Percentiles rank a stretch among this genome's conserved stretches.
Evolutionary conservation across 2,888 invertebrate genomes (phyloP).

Genomic region (Dromius quadrimaculatus): DNA sequence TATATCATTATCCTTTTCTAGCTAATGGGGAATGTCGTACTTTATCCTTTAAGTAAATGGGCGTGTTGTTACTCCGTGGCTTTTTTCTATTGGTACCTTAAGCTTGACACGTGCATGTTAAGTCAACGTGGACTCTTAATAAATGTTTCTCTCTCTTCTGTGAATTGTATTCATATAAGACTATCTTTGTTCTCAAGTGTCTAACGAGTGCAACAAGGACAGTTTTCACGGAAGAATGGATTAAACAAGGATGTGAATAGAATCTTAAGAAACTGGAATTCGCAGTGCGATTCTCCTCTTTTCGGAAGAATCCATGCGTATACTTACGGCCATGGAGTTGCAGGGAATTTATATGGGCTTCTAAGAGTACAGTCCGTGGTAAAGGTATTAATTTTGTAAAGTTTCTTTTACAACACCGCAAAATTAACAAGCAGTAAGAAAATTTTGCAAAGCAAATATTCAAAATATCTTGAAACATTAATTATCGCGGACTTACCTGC

Average conservation of each 20-base stretch:
- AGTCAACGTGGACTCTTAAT: slow-evolving; percentile 64
- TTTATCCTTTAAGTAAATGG: slow-evolving; percentile 66
- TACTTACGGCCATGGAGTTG: slow-evolving; percentile 61
- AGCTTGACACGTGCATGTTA: slow-evolving; percentile 59
- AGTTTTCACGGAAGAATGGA: slow-evolving; percentile 39
- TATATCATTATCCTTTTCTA: slow-evolving; percentile 61
- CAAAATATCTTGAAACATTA: slow-evolving; percentile 43
- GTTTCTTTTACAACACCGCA: slow-evolving; percentile 43
- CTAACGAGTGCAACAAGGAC: slow-evolving; percentile 31
- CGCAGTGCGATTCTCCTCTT: slow-evolving; percentile 66
- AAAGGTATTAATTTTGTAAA: slow-evolving; percentile 41
- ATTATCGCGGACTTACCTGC: slow-evolving; percentile 6
- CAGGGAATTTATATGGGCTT: slow-evolving; percentile 63
- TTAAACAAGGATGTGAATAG: slow-evolving; percentile 60
- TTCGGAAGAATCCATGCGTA: slow-evolving; percentile 66
- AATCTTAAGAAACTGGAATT: slow-evolving; percentile 67
- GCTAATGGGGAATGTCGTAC: slow-evolving; percentile 63
- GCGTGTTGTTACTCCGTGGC: slow-evolving; percentile 61
- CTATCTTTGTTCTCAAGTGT: slow-evolving; percentile 21
- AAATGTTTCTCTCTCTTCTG: slow-evolving; percentile 56
- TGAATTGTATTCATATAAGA: slow-evolving; percentile 21
- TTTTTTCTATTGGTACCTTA: slow-evolving; percentile 32
- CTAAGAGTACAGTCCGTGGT: slow-evolving; percentile 62
- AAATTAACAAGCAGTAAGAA: slow-evolving; percentile 42
- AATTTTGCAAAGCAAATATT: slow-evolving; percentile 44